phyloP scores from a whole-genome alignment of 2,888 invertebrate species.

The Dryadula phaetusa region DNA sequence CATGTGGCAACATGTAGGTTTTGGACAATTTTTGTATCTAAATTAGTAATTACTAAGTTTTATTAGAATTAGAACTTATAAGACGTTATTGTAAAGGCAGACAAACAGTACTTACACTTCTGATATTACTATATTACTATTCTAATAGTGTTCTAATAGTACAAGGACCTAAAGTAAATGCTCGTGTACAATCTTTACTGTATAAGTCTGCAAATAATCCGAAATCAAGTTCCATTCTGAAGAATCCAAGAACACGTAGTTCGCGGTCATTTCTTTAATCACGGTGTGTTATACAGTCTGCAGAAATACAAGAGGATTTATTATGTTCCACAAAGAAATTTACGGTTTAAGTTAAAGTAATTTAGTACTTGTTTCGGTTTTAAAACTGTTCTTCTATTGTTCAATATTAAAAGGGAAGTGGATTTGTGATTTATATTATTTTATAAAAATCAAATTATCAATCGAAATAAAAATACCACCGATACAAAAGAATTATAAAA shows the following conservation, averaged over 20 bases:
- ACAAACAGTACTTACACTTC: too few relatives aligned
- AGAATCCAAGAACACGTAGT: slow-evolving; percentile 29
- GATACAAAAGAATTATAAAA: background rate
- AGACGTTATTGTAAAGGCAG: too few relatives aligned
- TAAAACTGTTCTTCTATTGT: slow-evolving; percentile 4
- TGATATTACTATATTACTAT: too few relatives aligned
- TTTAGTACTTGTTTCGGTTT: slow-evolving; percentile 4
- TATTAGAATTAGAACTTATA: too few relatives aligned
- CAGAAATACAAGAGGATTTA: slow-evolving; percentile 25
- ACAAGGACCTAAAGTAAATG: too few relatives aligned
- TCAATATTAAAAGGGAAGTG: background rate
- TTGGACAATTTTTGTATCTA: too few relatives aligned
- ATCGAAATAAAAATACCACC: background rate
- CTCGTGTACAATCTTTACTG: slow-evolving; percentile 52
- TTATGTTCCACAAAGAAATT: slow-evolving; percentile 23
- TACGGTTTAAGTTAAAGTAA: slow-evolving; percentile 25
- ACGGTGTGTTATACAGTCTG: slow-evolving; percentile 14
- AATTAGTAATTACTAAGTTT: too few relatives aligned
- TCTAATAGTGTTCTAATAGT: too few relatives aligned
- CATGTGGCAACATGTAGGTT: too few relatives aligned
- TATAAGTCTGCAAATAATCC: slow-evolving; percentile 42
- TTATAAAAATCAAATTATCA: background rate
- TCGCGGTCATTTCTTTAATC: slow-evolving; percentile 38
- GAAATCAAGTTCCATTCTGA: slow-evolving; percentile 33
- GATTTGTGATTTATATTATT: background rate